Evolutionary conservation across 2,113 vertebrate genomes (phyloP).

Genomic region (Hippopotamus amphibius): DNA sequence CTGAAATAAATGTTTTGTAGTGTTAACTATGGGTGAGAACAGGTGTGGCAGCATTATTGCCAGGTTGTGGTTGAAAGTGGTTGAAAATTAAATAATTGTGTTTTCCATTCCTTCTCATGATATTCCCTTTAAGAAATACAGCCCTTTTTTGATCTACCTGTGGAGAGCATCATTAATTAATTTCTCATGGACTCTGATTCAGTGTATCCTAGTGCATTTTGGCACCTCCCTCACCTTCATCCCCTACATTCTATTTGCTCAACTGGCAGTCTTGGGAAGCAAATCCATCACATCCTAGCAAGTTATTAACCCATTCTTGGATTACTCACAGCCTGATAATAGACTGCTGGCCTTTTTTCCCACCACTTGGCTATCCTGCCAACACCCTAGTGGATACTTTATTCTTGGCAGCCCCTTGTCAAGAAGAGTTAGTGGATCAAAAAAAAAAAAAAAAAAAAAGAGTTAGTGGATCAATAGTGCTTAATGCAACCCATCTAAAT

Average conservation of each 20-base stretch:
- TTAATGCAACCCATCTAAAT: neutral
- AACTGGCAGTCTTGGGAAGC: neutral
- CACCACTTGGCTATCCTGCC: neutral
- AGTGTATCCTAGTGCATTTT: neutral
- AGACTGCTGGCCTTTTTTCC: neutral
- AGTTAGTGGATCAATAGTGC: neutral
- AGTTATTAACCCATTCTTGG: neutral
- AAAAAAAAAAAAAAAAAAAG: neutral
- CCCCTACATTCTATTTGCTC: neutral
- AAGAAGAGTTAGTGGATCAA: neutral
- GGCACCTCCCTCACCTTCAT: neutral
- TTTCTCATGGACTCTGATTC: neutral
- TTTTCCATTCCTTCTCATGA: neutral
- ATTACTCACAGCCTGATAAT: neutral
- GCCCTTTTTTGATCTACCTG: neutral
- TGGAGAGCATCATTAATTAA: neutral
- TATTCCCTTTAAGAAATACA: neutral
- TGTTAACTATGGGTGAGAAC: neutral
- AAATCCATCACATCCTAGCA: neutral
- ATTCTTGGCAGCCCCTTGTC: neutral
- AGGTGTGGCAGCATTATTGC: neutral
- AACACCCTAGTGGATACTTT: neutral
- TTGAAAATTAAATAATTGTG: neutral
- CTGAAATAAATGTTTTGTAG: neutral
- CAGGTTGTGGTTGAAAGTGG: neutral